Percentiles rank a stretch among this genome's conserved stretches.
phyloP scores from a whole-genome alignment of 2,797 vertebrate genomes.

The Rhincodon typus region DNA sequence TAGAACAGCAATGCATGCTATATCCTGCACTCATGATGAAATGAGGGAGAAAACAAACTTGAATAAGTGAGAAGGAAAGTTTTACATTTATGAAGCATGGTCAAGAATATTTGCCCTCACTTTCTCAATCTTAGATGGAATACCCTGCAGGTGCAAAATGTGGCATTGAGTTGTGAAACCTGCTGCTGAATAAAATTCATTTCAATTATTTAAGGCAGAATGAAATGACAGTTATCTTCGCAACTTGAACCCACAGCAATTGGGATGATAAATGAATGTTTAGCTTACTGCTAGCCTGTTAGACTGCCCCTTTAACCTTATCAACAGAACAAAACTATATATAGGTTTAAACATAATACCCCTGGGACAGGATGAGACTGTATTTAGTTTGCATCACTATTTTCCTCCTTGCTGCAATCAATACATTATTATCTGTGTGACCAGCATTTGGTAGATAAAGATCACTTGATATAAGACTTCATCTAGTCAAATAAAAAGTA shows the following conservation, averaged over 20 bases:
- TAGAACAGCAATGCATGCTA: not conserved
- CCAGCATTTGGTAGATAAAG: not conserved
- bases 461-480: conserved; percentile 21
- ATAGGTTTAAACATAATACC: conserved; percentile 33
- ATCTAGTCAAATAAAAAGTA: conserved; percentile 4
- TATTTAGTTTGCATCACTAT: conserved; percentile 33
- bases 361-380: not conserved
- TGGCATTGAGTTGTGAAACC: not conserved
- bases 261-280: conserved; percentile 31
- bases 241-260: conserved; percentile 5
- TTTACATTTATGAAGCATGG: not conserved
- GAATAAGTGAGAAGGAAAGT: not conserved
- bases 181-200: not conserved
- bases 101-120: not conserved
- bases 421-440: not conserved
- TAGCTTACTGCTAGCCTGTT: conserved; percentile 18
- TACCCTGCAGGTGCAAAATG: not conserved
- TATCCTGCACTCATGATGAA: not conserved
- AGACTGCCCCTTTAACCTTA: conserved; percentile 33
- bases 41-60: not conserved
- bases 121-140: not conserved
- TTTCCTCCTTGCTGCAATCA: conserved; percentile 31
- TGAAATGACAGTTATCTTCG: not conserved
- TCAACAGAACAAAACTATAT: conserved; percentile 32
- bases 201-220: not conserved